Percentiles rank a stretch among this genome's conserved stretches.
Conservation (phyloP, 2,797 vertebrate species). For the Rhinatrema bivittatum region DNA sequence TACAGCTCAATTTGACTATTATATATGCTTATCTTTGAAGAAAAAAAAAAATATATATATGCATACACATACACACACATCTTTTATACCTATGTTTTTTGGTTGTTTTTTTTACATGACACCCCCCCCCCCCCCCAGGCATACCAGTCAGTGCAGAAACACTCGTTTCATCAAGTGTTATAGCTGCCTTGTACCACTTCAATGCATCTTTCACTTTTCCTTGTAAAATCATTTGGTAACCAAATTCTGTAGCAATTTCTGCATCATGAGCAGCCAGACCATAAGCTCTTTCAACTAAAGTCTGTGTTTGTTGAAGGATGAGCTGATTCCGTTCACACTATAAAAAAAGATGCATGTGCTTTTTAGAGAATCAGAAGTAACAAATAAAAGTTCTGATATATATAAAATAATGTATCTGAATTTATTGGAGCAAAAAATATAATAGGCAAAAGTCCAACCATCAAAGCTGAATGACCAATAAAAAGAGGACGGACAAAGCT, state of each 20-base stretch:
- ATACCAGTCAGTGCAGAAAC: conserved; percentile 80
- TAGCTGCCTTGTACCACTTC: conserved; percentile 85
- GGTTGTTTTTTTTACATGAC: too few relatives aligned
- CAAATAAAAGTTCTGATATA: background rate
- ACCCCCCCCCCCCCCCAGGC: too few relatives aligned
- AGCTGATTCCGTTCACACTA: conserved; percentile 86
- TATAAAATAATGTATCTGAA: background rate
- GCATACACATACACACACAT: too few relatives aligned
- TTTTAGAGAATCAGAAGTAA: background rate
- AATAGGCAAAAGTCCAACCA: too few relatives aligned
- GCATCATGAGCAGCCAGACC: conserved; percentile 61
- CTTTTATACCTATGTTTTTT: too few relatives aligned
- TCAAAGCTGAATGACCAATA: background rate
- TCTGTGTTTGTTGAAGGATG: conserved; percentile 76
- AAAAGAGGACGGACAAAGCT: background rate
- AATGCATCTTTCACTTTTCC: conserved; percentile 78
- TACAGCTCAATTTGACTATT: too few relatives aligned
- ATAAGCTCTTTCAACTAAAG: conserved; percentile 80
- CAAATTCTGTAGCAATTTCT: conserved; percentile 86
- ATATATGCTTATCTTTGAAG: too few relatives aligned
- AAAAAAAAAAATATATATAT: too few relatives aligned
- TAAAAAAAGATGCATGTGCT: conserved; percentile 6
- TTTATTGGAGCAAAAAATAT: background rate
- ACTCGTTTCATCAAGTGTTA: conserved; percentile 81
- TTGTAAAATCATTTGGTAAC: conserved; percentile 85